phyloP scores from a whole-genome alignment of 2,113 vertebrate genomes.

The Ctenodactylus gundi region DNA sequence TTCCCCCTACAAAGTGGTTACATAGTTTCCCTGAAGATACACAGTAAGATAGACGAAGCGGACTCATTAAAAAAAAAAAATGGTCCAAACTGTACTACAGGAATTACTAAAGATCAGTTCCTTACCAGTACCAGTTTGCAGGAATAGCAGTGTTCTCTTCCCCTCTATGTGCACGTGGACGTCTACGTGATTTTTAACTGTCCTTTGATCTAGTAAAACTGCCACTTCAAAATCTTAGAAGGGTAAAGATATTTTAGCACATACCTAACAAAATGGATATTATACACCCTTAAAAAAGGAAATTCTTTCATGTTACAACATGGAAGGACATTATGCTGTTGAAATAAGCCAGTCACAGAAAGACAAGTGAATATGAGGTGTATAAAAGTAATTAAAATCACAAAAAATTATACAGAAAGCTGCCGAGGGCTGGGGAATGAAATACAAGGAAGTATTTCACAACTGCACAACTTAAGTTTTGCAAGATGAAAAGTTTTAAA shows the following conservation, averaged over 20 bases:
- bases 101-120: not conserved
- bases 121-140: not conserved
- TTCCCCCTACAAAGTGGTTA: not conserved
- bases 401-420: not conserved
- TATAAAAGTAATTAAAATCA: not conserved
- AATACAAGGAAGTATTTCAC: not conserved
- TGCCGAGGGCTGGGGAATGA: not conserved
- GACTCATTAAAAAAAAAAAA: not conserved
- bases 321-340: not conserved
- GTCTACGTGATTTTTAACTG: not conserved
- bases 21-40: not conserved
- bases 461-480: not conserved
- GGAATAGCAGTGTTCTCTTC: not conserved
- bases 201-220: slow-evolving; percentile 1
- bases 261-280: not conserved
- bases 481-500: not conserved
- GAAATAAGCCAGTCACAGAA: slow-evolving; percentile 11
- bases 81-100: not conserved
- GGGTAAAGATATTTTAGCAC: not conserved
- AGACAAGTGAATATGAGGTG: not conserved
- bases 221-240: not conserved
- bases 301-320: not conserved
- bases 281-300: not conserved
- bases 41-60: not conserved
- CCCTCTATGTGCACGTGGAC: not conserved